Base-by-base conservation (phyloP, 2,113 vertebrate species). In the Cephalopholis sonnerati region DNA sequence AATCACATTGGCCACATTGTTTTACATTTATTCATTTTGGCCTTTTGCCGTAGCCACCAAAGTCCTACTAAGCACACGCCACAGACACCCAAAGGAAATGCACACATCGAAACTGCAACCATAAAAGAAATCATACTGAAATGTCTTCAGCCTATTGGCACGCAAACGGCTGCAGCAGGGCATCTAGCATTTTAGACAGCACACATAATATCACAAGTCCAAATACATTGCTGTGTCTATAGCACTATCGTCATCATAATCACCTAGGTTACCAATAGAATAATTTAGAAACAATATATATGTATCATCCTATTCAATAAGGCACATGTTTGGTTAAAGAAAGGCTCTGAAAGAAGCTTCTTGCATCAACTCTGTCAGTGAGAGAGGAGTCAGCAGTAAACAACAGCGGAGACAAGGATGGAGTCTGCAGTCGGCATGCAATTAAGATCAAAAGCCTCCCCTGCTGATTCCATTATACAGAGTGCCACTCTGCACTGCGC, bases 251-350 rank as follows among this genome's bases (percentile, higher is more conserved):
- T 89, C 90, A 90, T 92, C 80, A 89, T 90, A 85, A 85, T 86
- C 90, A 94, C 87, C 89, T 87, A 92, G 84, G 67, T 93, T 84
- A 92, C 86, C 81, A 67, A 89, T 79, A 88, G 85, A 90, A 92
- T 90, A 87, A 90, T 89, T 90, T 92, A 91, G 87, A 91, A 95
- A 93, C 89, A 79, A 92, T 90, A 93, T 91, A 91, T 90, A 85
- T 90, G 85, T 85, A 89, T 88, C 85, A 89, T 93, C 89, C 86
- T 90, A 87, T 87, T 91, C 67, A 82, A 85, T 95, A 96, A 96
- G 96, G 96, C 96, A 96, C 96, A 70, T 92, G 87, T 93, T 88
- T 87, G 96, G 94, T 94, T 91, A 95, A 95, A 94, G 90, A 95
- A 96, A 96, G 94, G 95, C 95, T 94, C 90, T 87, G 93, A 92